Evolutionary conservation across 2,888 invertebrate species (phyloP).

Genomic region (Apamea monoglypha): DNA sequence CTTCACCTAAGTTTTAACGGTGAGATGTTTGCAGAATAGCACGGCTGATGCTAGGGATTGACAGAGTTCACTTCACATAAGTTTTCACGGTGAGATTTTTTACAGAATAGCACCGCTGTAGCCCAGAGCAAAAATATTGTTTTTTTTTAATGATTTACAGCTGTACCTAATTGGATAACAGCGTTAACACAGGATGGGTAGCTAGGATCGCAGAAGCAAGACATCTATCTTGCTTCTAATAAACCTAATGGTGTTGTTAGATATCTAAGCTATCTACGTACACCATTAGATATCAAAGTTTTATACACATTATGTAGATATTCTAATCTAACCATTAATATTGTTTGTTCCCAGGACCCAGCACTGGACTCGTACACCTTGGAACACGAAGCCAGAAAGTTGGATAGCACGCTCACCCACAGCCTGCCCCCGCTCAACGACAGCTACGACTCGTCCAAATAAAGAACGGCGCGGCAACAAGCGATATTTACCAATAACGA

Average conservation of each 20-base stretch:
- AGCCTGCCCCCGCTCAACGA: slow-evolving; percentile 91
- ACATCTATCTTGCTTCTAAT: too few species aligned
- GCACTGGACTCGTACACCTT: slow-evolving; percentile 95
- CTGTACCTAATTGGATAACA: not conserved
- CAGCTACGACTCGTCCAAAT: slow-evolving; percentile 88
- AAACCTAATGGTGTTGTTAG: too few species aligned
- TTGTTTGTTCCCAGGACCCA: slow-evolving; percentile 92
- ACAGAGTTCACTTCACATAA: too few species aligned
- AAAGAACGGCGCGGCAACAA: slow-evolving; percentile 62
- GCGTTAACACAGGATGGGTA: not conserved
- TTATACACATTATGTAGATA: not conserved
- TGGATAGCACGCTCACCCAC: slow-evolving; percentile 91
- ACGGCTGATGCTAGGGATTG: too few species aligned
- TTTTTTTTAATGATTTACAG: not conserved
- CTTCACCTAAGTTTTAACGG: too few species aligned
- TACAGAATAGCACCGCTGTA: too few species aligned
- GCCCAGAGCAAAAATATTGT: not conserved
- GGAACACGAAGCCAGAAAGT: slow-evolving; percentile 96
- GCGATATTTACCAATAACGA: slow-evolving; percentile 62
- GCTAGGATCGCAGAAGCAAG: not conserved
- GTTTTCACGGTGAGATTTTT: too few species aligned
- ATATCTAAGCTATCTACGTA: not conserved
- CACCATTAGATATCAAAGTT: not conserved
- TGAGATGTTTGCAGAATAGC: too few species aligned
- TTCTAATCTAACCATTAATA: not conserved